Evolutionary conservation across 2,888 invertebrate genomes (phyloP).

Genomic region (Lasioglossum malachurum): DNA sequence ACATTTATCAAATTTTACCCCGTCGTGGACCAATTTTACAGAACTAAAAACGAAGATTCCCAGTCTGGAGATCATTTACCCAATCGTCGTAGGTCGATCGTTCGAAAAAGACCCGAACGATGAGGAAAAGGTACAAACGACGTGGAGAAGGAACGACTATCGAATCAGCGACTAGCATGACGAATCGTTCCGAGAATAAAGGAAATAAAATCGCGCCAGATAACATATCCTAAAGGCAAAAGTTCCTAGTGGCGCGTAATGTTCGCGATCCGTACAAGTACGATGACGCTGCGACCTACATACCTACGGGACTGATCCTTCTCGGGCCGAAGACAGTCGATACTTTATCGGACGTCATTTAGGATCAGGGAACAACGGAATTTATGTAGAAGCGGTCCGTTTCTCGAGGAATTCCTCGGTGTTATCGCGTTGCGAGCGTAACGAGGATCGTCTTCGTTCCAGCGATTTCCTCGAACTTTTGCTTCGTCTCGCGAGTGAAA

Average conservation of each 20-base stretch:
- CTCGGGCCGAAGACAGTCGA: constrained; percentile 50
- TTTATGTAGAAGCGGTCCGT: constrained; percentile 23
- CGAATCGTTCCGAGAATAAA: constrained; percentile 33
- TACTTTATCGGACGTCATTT: constrained; percentile 64
- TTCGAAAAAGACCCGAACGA: too few species aligned
- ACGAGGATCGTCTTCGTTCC: constrained; percentile 8
- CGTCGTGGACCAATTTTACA: too few species aligned
- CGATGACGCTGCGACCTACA: constrained; percentile 61
- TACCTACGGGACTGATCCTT: constrained; percentile 53
- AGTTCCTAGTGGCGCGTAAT: constrained; percentile 32
- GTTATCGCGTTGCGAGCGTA: neutral
- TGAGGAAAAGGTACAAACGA: too few species aligned
- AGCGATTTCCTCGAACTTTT: neutral
- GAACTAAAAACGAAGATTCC: too few species aligned
- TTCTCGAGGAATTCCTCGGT: neutral
- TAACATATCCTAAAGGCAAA: constrained; percentile 52
- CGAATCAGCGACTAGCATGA: neutral
- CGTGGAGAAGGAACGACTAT: neutral
- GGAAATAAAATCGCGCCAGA: constrained; percentile 20
- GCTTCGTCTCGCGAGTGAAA: neutral
- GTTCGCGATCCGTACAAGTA: constrained; percentile 43
- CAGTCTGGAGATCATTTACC: too few species aligned
- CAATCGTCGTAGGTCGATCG: too few species aligned
- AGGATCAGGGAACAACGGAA: constrained; percentile 56
- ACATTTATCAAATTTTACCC: too few species aligned